These are phyloP conservation scores for Stratiomys singularior DNA, from an alignment of 2,888 invertebrate genomes.

Conservation along the genomic window DNA sequence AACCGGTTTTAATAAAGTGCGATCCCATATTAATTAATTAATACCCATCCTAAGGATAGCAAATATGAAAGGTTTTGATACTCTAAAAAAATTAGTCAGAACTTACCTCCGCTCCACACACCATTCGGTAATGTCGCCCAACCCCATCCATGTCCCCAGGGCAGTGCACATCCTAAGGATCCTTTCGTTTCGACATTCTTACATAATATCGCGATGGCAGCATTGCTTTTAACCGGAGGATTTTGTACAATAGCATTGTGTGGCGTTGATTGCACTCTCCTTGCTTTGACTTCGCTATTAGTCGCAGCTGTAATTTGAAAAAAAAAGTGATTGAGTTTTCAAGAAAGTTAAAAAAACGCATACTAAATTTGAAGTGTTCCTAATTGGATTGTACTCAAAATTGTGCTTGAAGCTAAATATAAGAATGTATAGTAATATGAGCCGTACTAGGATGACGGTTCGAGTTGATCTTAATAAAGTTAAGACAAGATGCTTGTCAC, in stretches of 20 bases:
- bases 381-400: too few relatives aligned
- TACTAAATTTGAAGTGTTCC: too few relatives aligned
- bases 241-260: slow-evolving; percentile 55
- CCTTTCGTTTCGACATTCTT: slow-evolving; percentile 65
- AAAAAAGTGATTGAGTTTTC: background rate
- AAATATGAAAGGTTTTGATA: too few relatives aligned
- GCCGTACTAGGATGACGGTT: too few relatives aligned
- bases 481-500: too few relatives aligned
- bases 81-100: background rate
- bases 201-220: slow-evolving; percentile 64
- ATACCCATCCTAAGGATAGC: too few relatives aligned
- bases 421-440: too few relatives aligned
- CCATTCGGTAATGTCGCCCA: slow-evolving; percentile 77
- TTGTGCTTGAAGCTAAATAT: too few relatives aligned
- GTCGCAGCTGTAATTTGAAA: slow-evolving; percentile 66
- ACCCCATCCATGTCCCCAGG: slow-evolving; percentile 81
- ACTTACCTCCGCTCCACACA: slow-evolving; percentile 74
- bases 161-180: slow-evolving; percentile 63
- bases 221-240: slow-evolving; percentile 64
- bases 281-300: slow-evolving; percentile 67
- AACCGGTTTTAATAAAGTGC: too few relatives aligned
- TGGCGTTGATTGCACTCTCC: slow-evolving; percentile 55
- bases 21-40: too few relatives aligned
- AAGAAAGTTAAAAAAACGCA: too few relatives aligned
- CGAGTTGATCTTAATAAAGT: too few relatives aligned